phyloP scores from a whole-genome alignment of 2,797 vertebrate genomes.

The Sebastes miniatus region DNA sequence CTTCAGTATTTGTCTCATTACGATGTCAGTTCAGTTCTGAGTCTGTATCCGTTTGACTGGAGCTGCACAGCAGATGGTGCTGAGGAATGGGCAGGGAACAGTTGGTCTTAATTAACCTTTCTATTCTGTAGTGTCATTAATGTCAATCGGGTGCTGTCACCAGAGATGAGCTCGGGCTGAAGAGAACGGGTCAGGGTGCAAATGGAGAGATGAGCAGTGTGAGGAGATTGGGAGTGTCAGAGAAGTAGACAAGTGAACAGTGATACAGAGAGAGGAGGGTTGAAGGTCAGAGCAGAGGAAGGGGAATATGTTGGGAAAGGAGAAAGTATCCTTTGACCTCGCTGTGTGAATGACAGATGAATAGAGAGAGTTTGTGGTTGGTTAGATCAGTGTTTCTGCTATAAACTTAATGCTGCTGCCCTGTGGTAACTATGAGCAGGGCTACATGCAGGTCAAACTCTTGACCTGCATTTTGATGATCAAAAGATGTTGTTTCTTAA shows the following conservation, averaged over 20 bases:
- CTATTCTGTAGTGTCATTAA: constrained; percentile 70
- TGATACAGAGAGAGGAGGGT: constrained; percentile 29
- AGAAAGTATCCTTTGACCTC: constrained; percentile 10
- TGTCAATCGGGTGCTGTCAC: constrained; percentile 74
- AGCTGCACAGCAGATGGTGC: constrained; percentile 64
- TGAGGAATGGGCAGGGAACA: constrained; percentile 62
- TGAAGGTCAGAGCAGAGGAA: constrained; percentile 49
- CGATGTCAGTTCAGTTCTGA: neutral
- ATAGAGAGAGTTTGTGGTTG: constrained; percentile 20
- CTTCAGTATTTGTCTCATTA: constrained; percentile 2
- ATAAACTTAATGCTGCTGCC: neutral
- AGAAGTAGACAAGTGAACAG: constrained; percentile 53
- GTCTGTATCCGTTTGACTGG: constrained; percentile 27
- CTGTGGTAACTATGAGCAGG: neutral
- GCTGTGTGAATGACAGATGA: constrained; percentile 52
- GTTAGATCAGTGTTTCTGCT: constrained; percentile 27
- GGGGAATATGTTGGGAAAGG: constrained; percentile 1
- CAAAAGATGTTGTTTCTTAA: constrained; percentile 31
- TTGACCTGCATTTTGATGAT: constrained; percentile 35
- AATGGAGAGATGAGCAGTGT: constrained; percentile 52
- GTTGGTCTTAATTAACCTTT: constrained; percentile 84
- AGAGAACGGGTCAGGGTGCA: constrained; percentile 55
- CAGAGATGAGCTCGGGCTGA: constrained; percentile 62
- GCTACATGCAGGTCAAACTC: neutral
- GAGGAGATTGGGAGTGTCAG: constrained; percentile 38